phyloP scores from a whole-genome alignment of 2,797 vertebrate species.

The Squalus acanthias region DNA sequence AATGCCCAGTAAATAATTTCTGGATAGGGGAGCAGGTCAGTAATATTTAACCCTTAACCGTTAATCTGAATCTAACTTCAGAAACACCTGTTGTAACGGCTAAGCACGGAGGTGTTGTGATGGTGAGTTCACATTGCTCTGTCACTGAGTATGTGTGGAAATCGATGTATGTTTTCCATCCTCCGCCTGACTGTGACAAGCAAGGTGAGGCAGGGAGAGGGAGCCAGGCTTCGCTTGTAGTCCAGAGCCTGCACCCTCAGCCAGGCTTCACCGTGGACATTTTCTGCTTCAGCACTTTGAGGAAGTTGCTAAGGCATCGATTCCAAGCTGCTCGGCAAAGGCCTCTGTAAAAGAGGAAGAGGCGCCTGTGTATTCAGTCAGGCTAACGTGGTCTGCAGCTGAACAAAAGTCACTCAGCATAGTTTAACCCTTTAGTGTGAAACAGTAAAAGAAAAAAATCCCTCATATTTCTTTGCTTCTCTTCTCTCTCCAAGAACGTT shows the following conservation, averaged over 20 bases:
- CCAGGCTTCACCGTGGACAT: not conserved
- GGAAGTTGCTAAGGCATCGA: not conserved
- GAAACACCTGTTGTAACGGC: not conserved
- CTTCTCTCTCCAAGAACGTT: not conserved
- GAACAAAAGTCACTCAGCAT: not conserved
- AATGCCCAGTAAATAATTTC: not conserved
- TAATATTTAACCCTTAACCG: not conserved
- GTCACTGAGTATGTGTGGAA: not conserved
- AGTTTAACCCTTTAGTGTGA: not conserved
- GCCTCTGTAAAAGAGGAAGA: slow-evolving; percentile 1
- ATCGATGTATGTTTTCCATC: not conserved
- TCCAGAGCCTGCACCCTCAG: not conserved
- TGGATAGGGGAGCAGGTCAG: not conserved
- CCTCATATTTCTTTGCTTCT: not conserved
- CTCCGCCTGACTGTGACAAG: not conserved
- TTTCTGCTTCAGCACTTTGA: not conserved
- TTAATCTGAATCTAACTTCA: not conserved
- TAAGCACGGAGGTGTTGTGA: not conserved
- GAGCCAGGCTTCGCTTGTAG: not conserved
- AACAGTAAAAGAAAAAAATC: not conserved
- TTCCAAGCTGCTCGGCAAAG: not conserved
- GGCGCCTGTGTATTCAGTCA: not conserved
- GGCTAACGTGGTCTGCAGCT: not conserved
- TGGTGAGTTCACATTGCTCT: not conserved
- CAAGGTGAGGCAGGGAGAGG: not conserved